phyloP scores from a whole-genome alignment of 2,797 vertebrate species.

The Characodon lateralis region DNA sequence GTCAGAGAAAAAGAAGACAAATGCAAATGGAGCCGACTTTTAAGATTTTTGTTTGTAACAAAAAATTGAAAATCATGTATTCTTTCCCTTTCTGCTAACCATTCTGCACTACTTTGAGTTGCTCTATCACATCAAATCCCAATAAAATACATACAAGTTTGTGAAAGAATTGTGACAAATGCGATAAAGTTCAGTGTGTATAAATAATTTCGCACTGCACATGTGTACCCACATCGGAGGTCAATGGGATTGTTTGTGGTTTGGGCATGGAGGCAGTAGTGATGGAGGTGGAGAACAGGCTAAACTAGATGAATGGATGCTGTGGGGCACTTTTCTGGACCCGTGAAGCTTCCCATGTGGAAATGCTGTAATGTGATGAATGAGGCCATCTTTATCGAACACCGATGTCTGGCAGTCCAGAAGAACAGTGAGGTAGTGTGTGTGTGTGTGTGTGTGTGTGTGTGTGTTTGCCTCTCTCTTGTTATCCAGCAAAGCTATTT shows the following conservation, averaged over 20 bases:
- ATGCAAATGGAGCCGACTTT: neutral
- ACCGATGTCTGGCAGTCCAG: constrained; percentile 47
- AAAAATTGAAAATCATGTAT: neutral
- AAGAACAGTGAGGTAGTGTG: constrained; percentile 47
- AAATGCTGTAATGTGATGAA: constrained; percentile 55
- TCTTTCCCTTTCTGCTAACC: neutral
- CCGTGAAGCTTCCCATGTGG: constrained; percentile 49
- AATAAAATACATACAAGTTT: neutral
- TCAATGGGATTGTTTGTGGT: constrained; percentile 65
- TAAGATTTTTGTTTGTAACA: neutral
- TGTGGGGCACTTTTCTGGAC: constrained; percentile 44
- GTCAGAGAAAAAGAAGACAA: neutral
- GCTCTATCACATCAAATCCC: neutral
- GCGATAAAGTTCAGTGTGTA: neutral
- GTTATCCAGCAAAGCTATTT: constrained; percentile 75
- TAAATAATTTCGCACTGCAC: neutral
- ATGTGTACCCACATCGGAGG: constrained; percentile 53
- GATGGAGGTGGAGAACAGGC: constrained; percentile 18
- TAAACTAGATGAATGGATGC: constrained; percentile 35
- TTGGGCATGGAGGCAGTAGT: constrained; percentile 45
- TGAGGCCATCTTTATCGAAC: constrained; percentile 63
- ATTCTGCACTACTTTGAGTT: neutral
- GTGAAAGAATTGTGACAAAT: neutral
- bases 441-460: constrained; percentile 47
- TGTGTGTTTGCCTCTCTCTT: constrained; percentile 40